Percentiles rank a stretch among this genome's conserved stretches.
Conservation (phyloP, 1,140 invertebrate species). For the Panulirus ornatus region DNA sequence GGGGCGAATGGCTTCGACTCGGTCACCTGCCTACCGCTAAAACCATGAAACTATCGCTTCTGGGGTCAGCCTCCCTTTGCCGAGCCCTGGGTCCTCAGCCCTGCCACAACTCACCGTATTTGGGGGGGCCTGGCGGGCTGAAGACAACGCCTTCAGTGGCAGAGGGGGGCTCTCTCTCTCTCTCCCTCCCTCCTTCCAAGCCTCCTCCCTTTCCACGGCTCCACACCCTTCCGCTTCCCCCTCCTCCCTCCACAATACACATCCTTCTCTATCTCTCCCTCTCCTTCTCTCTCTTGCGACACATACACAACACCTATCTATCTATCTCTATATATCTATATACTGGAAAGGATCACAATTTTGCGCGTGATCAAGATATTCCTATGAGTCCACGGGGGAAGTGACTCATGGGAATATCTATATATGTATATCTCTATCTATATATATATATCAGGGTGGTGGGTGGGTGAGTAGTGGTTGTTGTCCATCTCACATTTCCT, state of each 20-base stretch:
- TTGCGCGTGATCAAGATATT: too few species aligned
- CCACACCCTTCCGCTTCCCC: conserved; percentile 1
- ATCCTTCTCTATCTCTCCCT: conserved; percentile 27
- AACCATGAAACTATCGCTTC: background rate
- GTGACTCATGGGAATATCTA: too few species aligned
- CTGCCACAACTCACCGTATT: background rate
- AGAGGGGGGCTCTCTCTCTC: background rate
- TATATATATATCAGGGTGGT: too few species aligned
- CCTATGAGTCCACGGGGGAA: too few species aligned
- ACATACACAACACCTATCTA: too few species aligned
- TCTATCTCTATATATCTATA: background rate
- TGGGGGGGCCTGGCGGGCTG: too few species aligned
- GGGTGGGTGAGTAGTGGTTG: too few species aligned
- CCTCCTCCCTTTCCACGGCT: background rate
- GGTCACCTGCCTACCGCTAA: background rate
- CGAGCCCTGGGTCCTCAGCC: background rate
- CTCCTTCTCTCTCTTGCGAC: background rate
- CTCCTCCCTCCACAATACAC: background rate
- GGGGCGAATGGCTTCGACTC: background rate
- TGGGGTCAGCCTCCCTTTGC: background rate
- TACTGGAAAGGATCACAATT: too few species aligned
- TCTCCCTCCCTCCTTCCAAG: background rate
- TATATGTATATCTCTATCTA: too few species aligned
- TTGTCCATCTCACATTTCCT: conserved; percentile 6
- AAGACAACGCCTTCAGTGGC: too few species aligned